Evolutionary conservation across 2,888 invertebrate genomes (phyloP), one percentile per base, ranked within the genome.

Genomic region (Lepidochitona cinerea): DNA sequence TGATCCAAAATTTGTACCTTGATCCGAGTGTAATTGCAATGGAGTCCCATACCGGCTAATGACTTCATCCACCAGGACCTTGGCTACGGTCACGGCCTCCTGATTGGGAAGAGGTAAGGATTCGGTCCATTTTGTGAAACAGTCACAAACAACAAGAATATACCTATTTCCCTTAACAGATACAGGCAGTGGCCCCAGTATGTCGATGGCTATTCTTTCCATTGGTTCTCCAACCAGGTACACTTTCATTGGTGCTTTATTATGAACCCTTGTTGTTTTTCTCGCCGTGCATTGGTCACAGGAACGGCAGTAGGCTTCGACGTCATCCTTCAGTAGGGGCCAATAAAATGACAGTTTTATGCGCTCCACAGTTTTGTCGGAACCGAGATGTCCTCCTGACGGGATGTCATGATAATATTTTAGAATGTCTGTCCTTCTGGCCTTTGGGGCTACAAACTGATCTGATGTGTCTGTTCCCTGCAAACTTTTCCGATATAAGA

Each of bases 81-180:
- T 41, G 14, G 79, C 81, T 36, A 79, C 76, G 32, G 79, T 80
- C 6, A 69, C 65, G 5, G 81, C 78, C 70, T 79, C 72, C 37
- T 69, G 68, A 68, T 81, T 72, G 64, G 35, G 23, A 0, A 80
- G 64, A 9, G 75, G 64, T 33, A 73, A 52, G 2, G 75, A 71
- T 32, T 79, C 73, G 0, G 70, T 26, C 70, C 74, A 78, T 59
- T 75, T 76, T 5, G 76, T 75, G 70, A 79, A 78, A 70, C 75
- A 75, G 49, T 76, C 74, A 26, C 65, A 64, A 7, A 75, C 68
- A 12, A 77, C 74, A 35, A 77, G 36, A 18, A 78, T n/a, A 59
- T 74, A 78, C 32, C 37, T 37, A 33, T 54, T 69, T 23, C 74
- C 70, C 41, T 66, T 59, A 33, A n/a, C 35, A n/a, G 71, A 71